A percentile compares a stretch with the other conserved stretches of the same genome.
phyloP scores from a whole-genome alignment of 2,113 vertebrate species.

The Dipodomys ordii region DNA sequence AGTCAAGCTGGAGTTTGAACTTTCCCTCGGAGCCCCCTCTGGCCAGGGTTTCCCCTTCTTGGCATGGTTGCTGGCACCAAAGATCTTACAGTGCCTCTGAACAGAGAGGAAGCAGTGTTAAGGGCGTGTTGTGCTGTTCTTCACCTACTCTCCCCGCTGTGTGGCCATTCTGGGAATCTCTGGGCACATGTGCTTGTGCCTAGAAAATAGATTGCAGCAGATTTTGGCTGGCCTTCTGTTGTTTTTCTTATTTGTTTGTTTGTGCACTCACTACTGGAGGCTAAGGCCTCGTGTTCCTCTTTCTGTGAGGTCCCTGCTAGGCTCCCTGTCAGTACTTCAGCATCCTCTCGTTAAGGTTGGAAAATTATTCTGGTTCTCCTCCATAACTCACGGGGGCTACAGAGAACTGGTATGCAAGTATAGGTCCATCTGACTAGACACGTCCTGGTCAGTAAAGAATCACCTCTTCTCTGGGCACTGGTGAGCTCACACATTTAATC shows the following conservation, averaged over 20 bases:
- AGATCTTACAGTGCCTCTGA: background rate
- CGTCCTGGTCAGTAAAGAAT: background rate
- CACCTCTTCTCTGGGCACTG: background rate
- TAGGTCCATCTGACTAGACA: background rate
- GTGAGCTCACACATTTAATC: no score
- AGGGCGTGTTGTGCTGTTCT: background rate
- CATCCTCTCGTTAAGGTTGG: background rate
- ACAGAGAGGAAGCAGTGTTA: background rate
- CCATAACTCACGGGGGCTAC: background rate
- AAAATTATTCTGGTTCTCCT: background rate
- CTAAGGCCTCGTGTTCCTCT: background rate
- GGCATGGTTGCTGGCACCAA: background rate
- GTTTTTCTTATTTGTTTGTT: background rate
- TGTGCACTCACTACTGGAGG: background rate
- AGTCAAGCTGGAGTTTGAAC: background rate
- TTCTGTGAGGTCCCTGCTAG: background rate
- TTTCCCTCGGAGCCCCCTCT: background rate
- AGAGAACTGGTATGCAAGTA: background rate
- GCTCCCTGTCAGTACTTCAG: background rate
- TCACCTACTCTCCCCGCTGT: background rate
- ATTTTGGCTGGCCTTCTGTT: background rate
- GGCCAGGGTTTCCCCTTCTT: background rate
- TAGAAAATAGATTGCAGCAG: background rate
- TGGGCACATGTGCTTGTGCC: background rate
- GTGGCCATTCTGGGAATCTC: background rate